Conservation (phyloP, 2,797 vertebrate genomes). For the Vultur gryphus region DNA sequence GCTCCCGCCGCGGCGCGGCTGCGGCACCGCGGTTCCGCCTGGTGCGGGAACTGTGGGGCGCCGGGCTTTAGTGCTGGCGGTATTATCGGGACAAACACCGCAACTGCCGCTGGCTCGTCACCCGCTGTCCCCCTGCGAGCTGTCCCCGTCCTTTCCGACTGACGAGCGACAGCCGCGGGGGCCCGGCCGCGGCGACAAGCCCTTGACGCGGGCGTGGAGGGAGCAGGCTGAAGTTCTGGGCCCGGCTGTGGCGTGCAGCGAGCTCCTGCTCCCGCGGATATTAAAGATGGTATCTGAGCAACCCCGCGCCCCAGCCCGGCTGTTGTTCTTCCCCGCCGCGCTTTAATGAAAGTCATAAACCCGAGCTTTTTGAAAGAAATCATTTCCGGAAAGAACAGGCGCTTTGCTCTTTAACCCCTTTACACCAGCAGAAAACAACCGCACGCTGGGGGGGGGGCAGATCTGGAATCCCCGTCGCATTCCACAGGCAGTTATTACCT, state of each 20-base stretch:
- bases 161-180: neutral
- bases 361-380: neutral
- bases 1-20: accelerated
- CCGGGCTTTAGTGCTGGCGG: neutral
- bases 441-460: neutral
- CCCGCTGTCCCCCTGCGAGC: accelerated
- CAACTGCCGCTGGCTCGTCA: neutral
- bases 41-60: accelerated
- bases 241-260: neutral
- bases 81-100: neutral
- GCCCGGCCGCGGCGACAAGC: neutral
- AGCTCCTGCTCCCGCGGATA: constrained; percentile 24
- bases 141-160: neutral
- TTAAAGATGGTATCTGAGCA: constrained; percentile 73
- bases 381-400: neutral
- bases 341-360: neutral
- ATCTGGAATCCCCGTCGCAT: no score
- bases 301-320: neutral
- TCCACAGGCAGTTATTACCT: no score
- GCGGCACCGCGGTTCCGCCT: no score
- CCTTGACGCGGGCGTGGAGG: accelerated
- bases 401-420: neutral
- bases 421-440: neutral
- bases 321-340: neutral
- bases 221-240: neutral